Evolutionary conservation across 2,888 invertebrate species (phyloP), one percentile per base, ranked within the genome.

Genomic region (Gasteruption jaculator): DNA sequence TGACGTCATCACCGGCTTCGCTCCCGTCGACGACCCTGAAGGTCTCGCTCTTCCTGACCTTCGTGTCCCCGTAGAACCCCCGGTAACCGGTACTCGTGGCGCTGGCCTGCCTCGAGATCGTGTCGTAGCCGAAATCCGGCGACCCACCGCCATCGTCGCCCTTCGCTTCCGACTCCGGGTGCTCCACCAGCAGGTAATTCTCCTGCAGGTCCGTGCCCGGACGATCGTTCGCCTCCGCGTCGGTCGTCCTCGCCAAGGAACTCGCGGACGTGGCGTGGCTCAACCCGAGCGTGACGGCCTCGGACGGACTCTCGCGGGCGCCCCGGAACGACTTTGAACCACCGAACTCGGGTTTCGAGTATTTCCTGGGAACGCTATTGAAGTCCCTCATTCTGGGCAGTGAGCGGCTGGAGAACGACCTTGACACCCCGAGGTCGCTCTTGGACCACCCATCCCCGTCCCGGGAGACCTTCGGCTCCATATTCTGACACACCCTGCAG

Each of bases 31-130:
- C 55, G 22, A 67, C 54, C 43, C 61, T 65, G 38, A 66, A 67
- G 5, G 64, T 68, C 29, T 63, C 58, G 38, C 61, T 67, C 36
- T 66, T 68, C 52, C 65, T 68, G 16, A 68, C 64, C 26, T 57
- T 64, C 6, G 65, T 61, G 10, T 57, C 54, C 1, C 46, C 43
- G 15, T 43, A 56, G 12, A 54, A 43, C 5, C 51, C 53, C n/a
- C 46, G 50, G 29, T 55, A 60, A 41, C 56, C 50, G 4, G 49
- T 45, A 2, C 30, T 19, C 5, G 19, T 25, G 7, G 32, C 34
- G 19, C 46, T 42, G 3, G 37, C 21, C 14, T 40, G 46, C 25
- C 57, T 65, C 3, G 54, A 54, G 15, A 65, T 65, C 12, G 63
- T 57, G 15, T 60, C 60, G 43, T 63, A 62, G 8, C 62, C 61